Evolutionary conservation across 2,797 vertebrate genomes (phyloP).

Genomic region (Chiroxiphia lanceolata): DNA sequence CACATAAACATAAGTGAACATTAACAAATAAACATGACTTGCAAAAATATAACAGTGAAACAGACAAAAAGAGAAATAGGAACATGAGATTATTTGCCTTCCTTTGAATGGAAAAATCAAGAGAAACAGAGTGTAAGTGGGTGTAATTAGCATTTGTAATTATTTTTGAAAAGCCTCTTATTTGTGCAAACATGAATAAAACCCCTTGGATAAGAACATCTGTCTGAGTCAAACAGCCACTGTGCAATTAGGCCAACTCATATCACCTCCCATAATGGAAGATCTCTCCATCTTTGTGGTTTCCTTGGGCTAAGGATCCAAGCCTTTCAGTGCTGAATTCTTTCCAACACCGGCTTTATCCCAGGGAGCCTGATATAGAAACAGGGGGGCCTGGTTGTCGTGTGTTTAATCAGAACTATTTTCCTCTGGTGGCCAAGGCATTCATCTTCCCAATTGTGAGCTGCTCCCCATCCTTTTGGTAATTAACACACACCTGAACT

Average conservation of each 20-base stretch:
- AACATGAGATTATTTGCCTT: background rate
- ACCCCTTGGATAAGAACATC: background rate
- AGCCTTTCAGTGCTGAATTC: background rate
- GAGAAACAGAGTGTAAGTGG: background rate
- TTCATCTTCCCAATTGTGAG: background rate
- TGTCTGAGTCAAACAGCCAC: background rate
- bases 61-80: background rate
- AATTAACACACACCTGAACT: background rate
- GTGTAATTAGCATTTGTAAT: background rate
- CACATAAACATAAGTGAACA: background rate
- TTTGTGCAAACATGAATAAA: background rate
- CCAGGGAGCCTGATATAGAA: background rate
- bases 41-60: background rate
- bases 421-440: background rate
- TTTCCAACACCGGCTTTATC: background rate
- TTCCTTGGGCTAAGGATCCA: background rate
- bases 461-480: background rate
- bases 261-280: background rate
- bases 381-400: background rate
- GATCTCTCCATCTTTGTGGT: background rate
- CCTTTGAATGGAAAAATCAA: background rate
- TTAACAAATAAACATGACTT: background rate
- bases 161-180: background rate
- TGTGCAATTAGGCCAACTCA: background rate
- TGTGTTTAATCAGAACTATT: background rate